Conservation (phyloP, 2,888 invertebrate species). For the Diplazon laetatorius region DNA sequence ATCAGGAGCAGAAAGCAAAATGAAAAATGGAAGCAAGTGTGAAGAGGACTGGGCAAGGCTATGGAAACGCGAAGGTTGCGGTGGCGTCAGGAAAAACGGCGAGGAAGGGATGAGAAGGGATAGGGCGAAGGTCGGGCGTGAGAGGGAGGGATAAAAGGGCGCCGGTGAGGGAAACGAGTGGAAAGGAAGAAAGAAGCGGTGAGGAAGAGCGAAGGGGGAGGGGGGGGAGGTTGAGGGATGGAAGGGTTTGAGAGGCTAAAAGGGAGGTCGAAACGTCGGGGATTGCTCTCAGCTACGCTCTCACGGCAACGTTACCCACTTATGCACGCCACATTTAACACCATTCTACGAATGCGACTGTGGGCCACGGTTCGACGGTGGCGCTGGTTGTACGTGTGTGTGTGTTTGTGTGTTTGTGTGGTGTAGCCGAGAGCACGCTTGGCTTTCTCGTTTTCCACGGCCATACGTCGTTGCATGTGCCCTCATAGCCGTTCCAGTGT, state of each 20-base stretch:
- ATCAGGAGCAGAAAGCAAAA: constrained; percentile 1
- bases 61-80: constrained; percentile 55
- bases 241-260: constrained; percentile 11
- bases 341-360: constrained; percentile 68
- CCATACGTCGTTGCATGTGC: neutral
- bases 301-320: constrained; percentile 74
- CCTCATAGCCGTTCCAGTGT: neutral
- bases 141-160: constrained; percentile 13
- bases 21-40: constrained; percentile 16
- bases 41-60: constrained; percentile 44
- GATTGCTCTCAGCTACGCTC: constrained; percentile 61
- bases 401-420: no score
- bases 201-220: constrained; percentile 26
- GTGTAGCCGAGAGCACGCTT: constrained; percentile 44
- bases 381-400: constrained; percentile 12
- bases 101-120: neutral
- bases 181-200: constrained; percentile 22
- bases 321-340: constrained; percentile 77
- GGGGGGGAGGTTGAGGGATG: constrained; percentile 25
- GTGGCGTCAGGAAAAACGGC: no score
- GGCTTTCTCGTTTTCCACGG: constrained; percentile 24
- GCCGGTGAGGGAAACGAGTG: constrained; percentile 7
- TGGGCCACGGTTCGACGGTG: constrained; percentile 23
- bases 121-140: constrained; percentile 13
- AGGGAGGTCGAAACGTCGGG: constrained; percentile 67